Base-by-base conservation (phyloP, 2,888 invertebrate genomes). In the Chironomus riparius region DNA sequence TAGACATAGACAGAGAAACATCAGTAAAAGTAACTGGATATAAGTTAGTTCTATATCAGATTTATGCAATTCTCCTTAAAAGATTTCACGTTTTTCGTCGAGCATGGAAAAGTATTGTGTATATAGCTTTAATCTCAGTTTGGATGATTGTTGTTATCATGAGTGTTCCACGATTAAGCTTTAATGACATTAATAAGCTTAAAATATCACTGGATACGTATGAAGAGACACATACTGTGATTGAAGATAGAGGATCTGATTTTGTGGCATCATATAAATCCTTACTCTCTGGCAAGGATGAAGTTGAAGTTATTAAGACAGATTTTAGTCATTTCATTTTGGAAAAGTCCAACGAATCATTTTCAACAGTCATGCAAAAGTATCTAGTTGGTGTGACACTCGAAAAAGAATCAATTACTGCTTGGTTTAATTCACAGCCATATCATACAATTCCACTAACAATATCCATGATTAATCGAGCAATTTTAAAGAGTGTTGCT, bases 361-460 rank as follows among this genome's bases (percentile, higher is more conserved):
- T 88, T 82, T 83, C 85, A 4, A 77, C 79, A 0, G 80, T 87
- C n/a, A 86, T 88, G 56, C 82, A 85, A 77, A 83, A 83, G 21
- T 85, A 90, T 78, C 81, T 90, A 76, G 86, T 86, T 0, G 90
- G 89, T 0, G 88, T 89, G 0, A 86, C 87, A 0, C 79, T 83
- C 2, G 82, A 82, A 0, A 77, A 80, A 12, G 78, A 80, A 1
- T 80, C 82, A 0, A 86, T 88, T 0, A 88, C 85, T 0, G 91
- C 89, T 0, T 90, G 90, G 88, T 91, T 92, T 82, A 94, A 93
- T 80, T 92, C 92, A 81, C 91, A 92, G 80, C 91, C 92, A 0
- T 89, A 88, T 79, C 94, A 94, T 81, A 88, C 90, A 70, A 88
- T 91, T 0, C 90, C 91, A 0, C 85, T 90, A 0, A 86, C 92